Conservation (phyloP, 2,797 vertebrate genomes). For the Liasis olivaceus region DNA sequence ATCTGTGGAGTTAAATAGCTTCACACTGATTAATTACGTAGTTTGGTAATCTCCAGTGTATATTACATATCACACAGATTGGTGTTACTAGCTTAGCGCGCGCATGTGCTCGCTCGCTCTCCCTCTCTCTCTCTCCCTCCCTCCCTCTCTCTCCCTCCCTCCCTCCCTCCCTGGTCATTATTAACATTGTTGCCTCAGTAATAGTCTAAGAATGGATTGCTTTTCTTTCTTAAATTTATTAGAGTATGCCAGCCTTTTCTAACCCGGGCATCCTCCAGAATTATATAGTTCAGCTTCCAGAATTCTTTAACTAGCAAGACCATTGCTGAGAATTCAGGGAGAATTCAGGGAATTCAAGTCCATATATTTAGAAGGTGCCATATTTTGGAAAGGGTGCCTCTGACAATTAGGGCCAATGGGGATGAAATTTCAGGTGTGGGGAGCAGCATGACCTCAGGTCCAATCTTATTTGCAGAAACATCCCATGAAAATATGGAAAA, state of each 20-base stretch:
- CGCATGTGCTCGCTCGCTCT: not conserved
- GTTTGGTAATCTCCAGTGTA: slow-evolving; percentile 26
- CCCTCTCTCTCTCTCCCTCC: not conserved
- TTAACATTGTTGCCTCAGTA: not conserved
- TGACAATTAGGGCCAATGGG: not conserved
- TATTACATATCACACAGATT: slow-evolving; percentile 3
- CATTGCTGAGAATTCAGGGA: not conserved
- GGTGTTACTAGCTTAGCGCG: not conserved
- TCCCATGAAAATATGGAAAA: not conserved
- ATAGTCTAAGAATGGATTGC: not conserved
- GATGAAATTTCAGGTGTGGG: not conserved
- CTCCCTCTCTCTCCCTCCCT: not conserved
- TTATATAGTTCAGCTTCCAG: not conserved
- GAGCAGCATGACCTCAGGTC: not conserved
- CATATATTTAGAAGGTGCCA: not conserved
- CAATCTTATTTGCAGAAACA: not conserved
- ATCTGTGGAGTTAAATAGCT: slow-evolving; percentile 32
- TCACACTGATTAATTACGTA: slow-evolving; percentile 36
- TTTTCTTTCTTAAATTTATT: not conserved
- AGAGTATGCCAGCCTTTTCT: not conserved
- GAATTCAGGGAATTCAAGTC: not conserved
- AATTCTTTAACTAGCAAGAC: not conserved
- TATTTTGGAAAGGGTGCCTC: not conserved
- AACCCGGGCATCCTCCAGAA: not conserved
- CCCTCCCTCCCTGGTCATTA: not conserved